phyloP scores from a whole-genome alignment of 1,140 invertebrate genomes.

The Carcinoscorpius rotundicauda region DNA sequence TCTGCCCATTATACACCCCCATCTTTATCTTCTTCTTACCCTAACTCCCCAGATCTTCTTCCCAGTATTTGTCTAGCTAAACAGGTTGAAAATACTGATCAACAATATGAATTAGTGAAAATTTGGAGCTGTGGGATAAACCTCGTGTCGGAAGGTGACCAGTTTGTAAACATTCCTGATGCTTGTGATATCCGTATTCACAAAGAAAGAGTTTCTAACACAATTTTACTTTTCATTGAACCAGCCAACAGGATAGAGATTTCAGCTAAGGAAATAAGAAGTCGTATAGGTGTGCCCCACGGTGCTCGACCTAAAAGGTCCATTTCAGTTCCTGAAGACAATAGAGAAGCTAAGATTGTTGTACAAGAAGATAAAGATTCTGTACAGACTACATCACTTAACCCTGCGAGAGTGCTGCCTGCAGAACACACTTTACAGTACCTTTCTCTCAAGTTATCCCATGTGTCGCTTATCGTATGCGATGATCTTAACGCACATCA shows the following conservation, averaged over 20 bases:
- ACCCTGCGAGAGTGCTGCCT: no score
- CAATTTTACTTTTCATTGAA: constrained; percentile 44
- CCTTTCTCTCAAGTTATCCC: no score
- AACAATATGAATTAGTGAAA: no score
- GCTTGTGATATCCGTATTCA: constrained; percentile 56
- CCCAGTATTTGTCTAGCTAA: constrained; percentile 24
- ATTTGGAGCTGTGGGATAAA: constrained; percentile 24
- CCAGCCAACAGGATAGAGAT: constrained; percentile 53
- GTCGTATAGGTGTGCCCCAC: constrained; percentile 33
- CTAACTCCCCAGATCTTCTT: constrained; percentile 12
- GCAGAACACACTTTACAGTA: no score
- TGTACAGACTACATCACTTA: no score
- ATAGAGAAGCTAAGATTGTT: no score
- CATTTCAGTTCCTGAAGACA: no score
- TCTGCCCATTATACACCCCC: constrained; percentile 29
- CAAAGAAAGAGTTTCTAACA: constrained; percentile 42
- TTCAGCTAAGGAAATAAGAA: constrained; percentile 54
- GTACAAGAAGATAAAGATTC: no score
- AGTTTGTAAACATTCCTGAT: constrained; percentile 51
- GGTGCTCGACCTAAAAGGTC: neutral
- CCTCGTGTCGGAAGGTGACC: constrained; percentile 37
- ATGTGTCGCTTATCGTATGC: neutral
- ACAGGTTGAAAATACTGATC: neutral
- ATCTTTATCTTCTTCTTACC: no score
- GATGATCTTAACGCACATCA: constrained; percentile 14